A percentile compares a stretch with the other conserved stretches of the same genome.
These are phyloP conservation scores for Miniopterus natalensis DNA, from an alignment of 2,113 vertebrate genomes.

Conservation along the genomic window DNA sequence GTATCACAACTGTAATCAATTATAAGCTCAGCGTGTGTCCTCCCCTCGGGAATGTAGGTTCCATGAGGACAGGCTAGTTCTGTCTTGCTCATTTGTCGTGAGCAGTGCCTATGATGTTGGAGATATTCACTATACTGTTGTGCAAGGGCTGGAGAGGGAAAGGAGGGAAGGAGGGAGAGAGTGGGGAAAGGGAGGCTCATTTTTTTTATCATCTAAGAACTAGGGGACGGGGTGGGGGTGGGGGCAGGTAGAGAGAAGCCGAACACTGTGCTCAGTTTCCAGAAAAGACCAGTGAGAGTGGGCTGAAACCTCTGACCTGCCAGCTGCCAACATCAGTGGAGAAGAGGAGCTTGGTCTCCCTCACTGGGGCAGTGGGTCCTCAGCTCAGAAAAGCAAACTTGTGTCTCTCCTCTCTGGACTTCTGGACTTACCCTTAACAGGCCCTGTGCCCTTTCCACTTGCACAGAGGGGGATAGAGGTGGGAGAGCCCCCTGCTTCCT, in stretches of 20 bases:
- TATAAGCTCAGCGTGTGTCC: not conserved
- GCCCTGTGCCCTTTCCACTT: not conserved
- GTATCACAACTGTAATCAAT: not conserved
- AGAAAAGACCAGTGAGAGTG: not conserved
- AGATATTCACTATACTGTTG: not conserved
- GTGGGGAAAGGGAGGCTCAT: not conserved
- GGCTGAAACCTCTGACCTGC: not conserved
- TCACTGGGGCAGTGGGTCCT: not conserved
- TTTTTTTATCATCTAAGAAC: not conserved
- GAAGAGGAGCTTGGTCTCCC: not conserved
- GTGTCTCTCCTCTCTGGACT: not conserved
- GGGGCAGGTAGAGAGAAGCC: not conserved
- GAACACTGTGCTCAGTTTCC: not conserved
- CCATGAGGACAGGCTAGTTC: not conserved
- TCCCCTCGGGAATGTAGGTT: not conserved
- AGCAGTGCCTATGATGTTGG: not conserved
- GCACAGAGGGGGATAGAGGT: rapidly evolving
- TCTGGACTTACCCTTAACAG: not conserved
- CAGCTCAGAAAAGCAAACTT: not conserved
- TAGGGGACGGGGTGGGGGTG: not conserved
- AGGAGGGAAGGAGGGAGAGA: not conserved
- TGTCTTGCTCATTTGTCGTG: not conserved
- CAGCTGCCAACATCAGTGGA: not conserved
- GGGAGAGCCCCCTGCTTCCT: not conserved
- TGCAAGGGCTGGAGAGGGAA: not conserved